Conservation (phyloP, 1,140 invertebrate genomes). For the Drosophila mauritiana region DNA sequence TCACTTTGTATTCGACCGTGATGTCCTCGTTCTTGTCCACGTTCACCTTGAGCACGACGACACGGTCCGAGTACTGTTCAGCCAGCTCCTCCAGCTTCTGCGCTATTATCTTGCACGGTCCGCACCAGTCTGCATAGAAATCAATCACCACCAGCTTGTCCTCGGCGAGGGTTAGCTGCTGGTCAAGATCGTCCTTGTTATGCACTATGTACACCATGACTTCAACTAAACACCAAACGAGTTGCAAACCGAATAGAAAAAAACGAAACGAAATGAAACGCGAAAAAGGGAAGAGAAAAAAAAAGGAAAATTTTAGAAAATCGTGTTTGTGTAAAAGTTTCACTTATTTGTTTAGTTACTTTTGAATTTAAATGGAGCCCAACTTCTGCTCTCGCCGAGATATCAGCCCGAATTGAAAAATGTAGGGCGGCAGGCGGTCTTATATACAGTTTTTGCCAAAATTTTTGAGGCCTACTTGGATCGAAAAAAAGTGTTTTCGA, state of each 20-base stretch:
- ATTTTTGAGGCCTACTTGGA: background rate
- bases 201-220: constrained; percentile 63
- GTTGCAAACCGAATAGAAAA: background rate
- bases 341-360: background rate
- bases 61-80: constrained; percentile 84
- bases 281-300: background rate
- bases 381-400: constrained; percentile 4
- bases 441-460: too few relatives aligned
- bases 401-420: background rate
- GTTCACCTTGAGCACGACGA: constrained; percentile 89
- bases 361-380: background rate
- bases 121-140: constrained; percentile 92
- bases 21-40: constrained; percentile 96
- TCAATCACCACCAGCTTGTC: constrained; percentile 95
- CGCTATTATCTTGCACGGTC: constrained; percentile 96
- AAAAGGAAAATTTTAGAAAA: background rate
- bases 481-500: background rate
- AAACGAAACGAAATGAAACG: background rate
- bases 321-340: background rate
- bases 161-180: constrained; percentile 88
- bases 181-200: constrained; percentile 85
- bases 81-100: constrained; percentile 91
- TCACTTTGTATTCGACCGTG: constrained; percentile 91
- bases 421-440: background rate
- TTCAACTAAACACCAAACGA: background rate